Base-by-base conservation (phyloP, 1,140 invertebrate genomes). In the Saccostrea echinata region DNA sequence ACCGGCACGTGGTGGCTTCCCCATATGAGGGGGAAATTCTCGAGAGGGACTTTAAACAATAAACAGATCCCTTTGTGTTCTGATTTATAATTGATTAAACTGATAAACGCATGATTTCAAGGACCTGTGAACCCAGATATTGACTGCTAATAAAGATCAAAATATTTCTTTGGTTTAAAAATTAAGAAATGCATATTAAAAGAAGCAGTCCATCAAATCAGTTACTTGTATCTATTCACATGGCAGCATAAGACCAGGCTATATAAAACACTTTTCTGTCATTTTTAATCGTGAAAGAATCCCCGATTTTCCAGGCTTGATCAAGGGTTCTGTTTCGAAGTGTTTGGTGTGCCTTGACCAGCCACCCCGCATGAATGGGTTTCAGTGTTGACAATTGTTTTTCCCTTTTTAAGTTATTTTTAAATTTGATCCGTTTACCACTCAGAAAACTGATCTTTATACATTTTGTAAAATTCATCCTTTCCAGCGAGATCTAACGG, bases 401-500 rank as follows among this genome's bases (percentile, higher is more conserved):
- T 57, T 12, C 55, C 55, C 55, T 12, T 16, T 57, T 18, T 16
- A 9, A 57, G 55, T 57, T 57, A 0, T 57, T 16, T 57, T 57
- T 57, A 12, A 57, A 57, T 57, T 57, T 57, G 55, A 57, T 57
- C 55, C 55, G 80, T 27, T 3, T 86, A 88, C 55, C 85, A 88
- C 24, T 88, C 84, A 12, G 85, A 43, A 43, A 89, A 89, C 13
- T 84, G 27, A 27, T 24, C 64, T 86, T 86, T 21, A 89, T 68
- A 18, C 35, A 24, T 52, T 85, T 71, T 55, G n/a, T 86, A 86
- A 82, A 86, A 88, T 18, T 55, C 76, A 8, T 57, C 27, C 35
- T 86, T 88, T 24, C 68, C 57, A 35, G 61, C 51, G 2, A 88
- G 27, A 52, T 90, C 89, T n/a, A 90, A 52, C 3, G 87, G 85